Conservation (phyloP, 1,140 invertebrate genomes). For the Drosophila prosaltans region DNA sequence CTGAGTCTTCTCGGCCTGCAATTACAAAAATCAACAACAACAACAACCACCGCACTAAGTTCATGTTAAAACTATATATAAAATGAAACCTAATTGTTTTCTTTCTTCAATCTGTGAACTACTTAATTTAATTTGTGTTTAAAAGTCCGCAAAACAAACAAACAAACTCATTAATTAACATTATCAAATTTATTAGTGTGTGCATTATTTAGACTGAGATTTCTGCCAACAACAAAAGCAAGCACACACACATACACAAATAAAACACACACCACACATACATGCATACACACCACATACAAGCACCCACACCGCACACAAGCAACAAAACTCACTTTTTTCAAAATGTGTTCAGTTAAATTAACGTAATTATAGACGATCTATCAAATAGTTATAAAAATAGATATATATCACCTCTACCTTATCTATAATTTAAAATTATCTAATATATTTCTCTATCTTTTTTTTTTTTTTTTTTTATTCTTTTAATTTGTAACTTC, state of each 20-base stretch:
- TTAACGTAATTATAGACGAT: constrained; percentile 71
- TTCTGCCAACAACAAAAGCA: constrained; percentile 58
- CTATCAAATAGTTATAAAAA: constrained; percentile 55
- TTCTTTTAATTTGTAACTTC: constrained; percentile 5
- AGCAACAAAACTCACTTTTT: constrained; percentile 55
- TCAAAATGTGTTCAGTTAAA: constrained; percentile 78
- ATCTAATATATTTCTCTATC: constrained; percentile 9
- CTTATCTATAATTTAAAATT: constrained; percentile 29
- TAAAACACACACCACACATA: constrained; percentile 26
- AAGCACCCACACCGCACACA: constrained; percentile 9
- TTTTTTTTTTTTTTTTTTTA: constrained; percentile 24
- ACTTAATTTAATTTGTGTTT: constrained; percentile 30
- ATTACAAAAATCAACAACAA: constrained; percentile 20
- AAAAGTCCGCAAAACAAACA: constrained; percentile 3
- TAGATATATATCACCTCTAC: constrained; percentile 22
- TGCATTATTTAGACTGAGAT: constrained; percentile 67
- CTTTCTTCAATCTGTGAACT: constrained; percentile 31
- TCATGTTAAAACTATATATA: constrained; percentile 48
- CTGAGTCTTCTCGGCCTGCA: constrained; percentile 3
- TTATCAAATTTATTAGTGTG: constrained; percentile 32
- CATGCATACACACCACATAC: constrained; percentile 4
- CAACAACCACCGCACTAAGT: constrained; percentile 62
- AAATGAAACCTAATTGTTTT: constrained; percentile 26
- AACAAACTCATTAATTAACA: constrained; percentile 14
- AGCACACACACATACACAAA: constrained; percentile 25